Base-by-base conservation (phyloP, 2,888 invertebrate species). In the Drosophila meridiana region DNA sequence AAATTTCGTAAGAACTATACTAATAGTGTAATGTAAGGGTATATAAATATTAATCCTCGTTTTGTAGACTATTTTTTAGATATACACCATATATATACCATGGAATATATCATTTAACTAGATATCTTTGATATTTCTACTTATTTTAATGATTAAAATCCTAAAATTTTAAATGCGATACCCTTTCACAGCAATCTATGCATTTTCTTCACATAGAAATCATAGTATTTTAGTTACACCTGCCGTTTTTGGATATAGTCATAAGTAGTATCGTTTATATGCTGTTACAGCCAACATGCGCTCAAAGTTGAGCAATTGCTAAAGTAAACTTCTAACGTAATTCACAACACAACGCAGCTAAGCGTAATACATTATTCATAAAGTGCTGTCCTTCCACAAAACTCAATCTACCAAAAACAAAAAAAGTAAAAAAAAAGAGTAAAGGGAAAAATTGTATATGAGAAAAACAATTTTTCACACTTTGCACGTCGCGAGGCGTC, bases 301-400 rank as follows among this genome's bases (percentile, higher is more conserved):
- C 57, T 58, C 67, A 48, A 45, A 68, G 67, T 73, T 82, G 70
- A 80, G 74, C 80, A 73, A 79, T 82, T 79, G 82, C 80, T 64
- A 73, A 76, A 76, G 68, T 79, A 82, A 79, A 82, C 68, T 78
- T 76, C 73, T 76, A 63, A 57, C 69, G 64, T 47, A 82, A 80
- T 80, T 76, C 78, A 74, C 69, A 77, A 71, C 77, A 80, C 76
- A 77, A 38, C 80, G 69, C 78, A 74, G 74, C 72, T 82, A 82
- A 82, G 72, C 82, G 65, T 76, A 63, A 84, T 84, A 69, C 83
- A 84, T 84, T 84, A 84, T 84, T 84, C 83, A 84, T 84, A 84
- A 82, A 78, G 68, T 65, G 70, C 55, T 55, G 72, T 48, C 65
- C 53, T 70, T 55, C 45, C 59, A 42, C 69, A 73, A 73, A 50